Base-by-base conservation (phyloP, 2,113 vertebrate species). In the Gasterosteus nipponicus region DNA sequence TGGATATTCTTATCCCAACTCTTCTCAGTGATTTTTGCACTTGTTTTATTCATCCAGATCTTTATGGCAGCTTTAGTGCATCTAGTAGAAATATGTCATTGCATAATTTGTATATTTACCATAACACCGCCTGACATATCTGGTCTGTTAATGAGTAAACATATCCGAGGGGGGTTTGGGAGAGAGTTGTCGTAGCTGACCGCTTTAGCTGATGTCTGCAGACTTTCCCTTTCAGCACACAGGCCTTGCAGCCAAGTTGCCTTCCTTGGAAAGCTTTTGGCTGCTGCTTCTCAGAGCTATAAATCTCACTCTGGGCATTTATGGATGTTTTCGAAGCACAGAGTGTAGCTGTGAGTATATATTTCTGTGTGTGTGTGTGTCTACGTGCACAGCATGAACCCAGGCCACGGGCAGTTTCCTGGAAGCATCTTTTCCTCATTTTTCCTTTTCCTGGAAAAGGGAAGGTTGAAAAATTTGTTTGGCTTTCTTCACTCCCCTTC, bases 381-480 rank as follows among this genome's bases (percentile, higher is more conserved):
- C 29, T 44, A 59, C 76, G 68, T n/a, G 67, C 61, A 78, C 35
- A 87, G 91, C 91, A 89, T 92, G 92, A 91, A 93, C 93, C 93
- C 94, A 97, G 96, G 95, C 95, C 94, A 88, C 83, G 64, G 88
- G 89, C 82, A 92, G 89, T 97, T 98, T 98, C 96, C 94, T 96
- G 96, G 97, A 97, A 98, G 95, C 93, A 93, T 82, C 78, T 92
- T 94, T 92, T 93, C 94, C 92, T 88, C 93, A 95, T 96, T 95
- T 95, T 93, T 94, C 93, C 92, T 95, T 95, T 98, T 98, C 96
- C 96, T 94, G 96, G 97, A 98, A 94, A 98, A 95, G 71, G 86
- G 90, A 90, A 95, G 94, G 96, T 96, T 96, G 94, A 95, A 93
- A 26, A 94, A 78, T 90, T 87, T 93, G 74, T 90, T 95, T 94